Base-by-base conservation (phyloP, 1,140 invertebrate genomes). In the Hyphantria cunea region DNA sequence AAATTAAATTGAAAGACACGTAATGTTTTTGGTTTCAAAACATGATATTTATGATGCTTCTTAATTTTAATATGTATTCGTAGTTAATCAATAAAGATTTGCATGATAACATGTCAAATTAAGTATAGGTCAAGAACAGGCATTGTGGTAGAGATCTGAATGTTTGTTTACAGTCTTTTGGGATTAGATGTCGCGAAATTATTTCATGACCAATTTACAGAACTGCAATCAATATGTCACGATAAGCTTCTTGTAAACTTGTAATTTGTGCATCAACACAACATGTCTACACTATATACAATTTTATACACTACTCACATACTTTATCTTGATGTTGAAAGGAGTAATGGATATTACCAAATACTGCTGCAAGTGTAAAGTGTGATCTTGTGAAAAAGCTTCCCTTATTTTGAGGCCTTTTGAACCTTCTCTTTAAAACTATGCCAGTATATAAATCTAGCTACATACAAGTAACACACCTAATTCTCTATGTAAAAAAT, bases 61-160 rank as follows among this genome's bases (percentile, higher is more conserved):
- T 34, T 55, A 59, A 50, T 55, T 61, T 42, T 49, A n/a, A n/a
- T n/a, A n/a, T n/a, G 10, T 48, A 31, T 34, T 45, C 37, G n/a
- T 10, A 14, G 6, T n/a, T 50, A 71, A 71, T 71, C 68, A 67
- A 71, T 71, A 71, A 64, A 66, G 34, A 61, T 55, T 58, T 53
- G 13, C 34, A 31, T 55, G 64, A 49, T 51, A 34, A 53, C 33
- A 10, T 31, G n/a, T 14, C 15, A 42, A 37, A 11, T 39, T 37
- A 25, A 49, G 50, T 55, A 3, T 63, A 41, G 61, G 12, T 39
- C 51, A 49, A 55, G 51, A 39, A 39, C 31, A 61, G 31, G 34
- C 50, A n/a, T n/a, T n/a, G n/a, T 45, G 12, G 12, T 14, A 31
- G 14, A 33, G 13, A 15, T 42, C 34, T 17, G 14, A 13, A 25